Evolutionary conservation across 2,113 vertebrate genomes (phyloP), one percentile per base, ranked within the genome.

Genomic region (Solenodon paradoxus): DNA sequence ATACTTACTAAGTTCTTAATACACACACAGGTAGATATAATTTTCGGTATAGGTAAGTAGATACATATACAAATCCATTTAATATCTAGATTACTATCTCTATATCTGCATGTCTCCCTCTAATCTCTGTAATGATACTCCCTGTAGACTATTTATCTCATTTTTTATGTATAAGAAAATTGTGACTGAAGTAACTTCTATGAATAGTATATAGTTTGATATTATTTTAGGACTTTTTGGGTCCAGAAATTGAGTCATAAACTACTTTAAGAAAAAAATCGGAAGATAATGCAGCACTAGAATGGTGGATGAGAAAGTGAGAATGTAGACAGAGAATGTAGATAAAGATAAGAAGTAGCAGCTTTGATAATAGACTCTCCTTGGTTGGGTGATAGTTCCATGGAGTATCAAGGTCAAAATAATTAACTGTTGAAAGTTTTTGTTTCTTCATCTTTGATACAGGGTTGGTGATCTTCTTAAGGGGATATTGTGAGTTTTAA

Each of bases 131-230:
- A 72, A 61, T 72, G 15, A 22, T 10, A 68, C 30, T 77, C 17
- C 30, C 61, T 85, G 49, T 47, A 59, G 68, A 77, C 57, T 28
- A 61, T 71, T 74, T 55, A 40, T 53, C 68, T 68, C 12, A 49
- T 47, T 64, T 95, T 64, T 95, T 77, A 75, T n/a, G 90, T 19
- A 49, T 64, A 90, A 68, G 45, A 82, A 94, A 93, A 64, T 13
- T 77, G 15, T 3, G 4, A 7, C 24, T 90, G 83, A 81, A 30
- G 2, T 83, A 79, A 86, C 22, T 81, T 88, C n/a, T 88, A 6
- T 85, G 26, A 77, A 7, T 12, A 64, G 1, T 69, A 38, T n/a
- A 28, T 51, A 74, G 9, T 9, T 91, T 3, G 80, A 8, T 49
- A 42, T 55, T 71, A 68, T 84, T 69, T 80, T 64, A 63, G 59